Evolutionary conservation across 2,113 vertebrate species (phyloP).

Genomic region (Origma solitaria): DNA sequence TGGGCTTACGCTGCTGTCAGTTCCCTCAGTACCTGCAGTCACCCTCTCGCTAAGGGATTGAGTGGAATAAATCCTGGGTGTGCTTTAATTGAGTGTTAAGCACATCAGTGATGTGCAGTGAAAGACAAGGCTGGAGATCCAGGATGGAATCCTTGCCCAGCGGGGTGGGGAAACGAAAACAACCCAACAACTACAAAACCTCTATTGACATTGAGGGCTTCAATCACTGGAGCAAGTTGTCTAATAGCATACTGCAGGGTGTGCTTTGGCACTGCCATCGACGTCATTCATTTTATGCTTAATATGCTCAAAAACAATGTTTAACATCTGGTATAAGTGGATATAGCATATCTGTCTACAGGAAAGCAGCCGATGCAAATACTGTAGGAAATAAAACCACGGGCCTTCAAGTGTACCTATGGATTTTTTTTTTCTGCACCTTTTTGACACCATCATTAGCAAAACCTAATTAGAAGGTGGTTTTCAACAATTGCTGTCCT

Average conservation of each 20-base stretch:
- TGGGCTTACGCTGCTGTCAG: neutral
- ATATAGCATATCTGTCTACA: neutral
- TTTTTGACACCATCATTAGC: neutral
- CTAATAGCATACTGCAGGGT: neutral
- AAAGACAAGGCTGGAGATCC: neutral
- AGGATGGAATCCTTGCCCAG: neutral
- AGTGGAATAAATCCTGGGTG: neutral
- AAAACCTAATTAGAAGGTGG: constrained; percentile 29
- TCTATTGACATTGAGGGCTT: neutral
- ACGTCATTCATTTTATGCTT: neutral
- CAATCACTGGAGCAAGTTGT: neutral
- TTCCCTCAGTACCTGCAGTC: neutral
- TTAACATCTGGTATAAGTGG: neutral
- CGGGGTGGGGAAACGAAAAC: neutral
- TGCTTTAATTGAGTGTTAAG: neutral
- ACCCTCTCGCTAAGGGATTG: neutral
- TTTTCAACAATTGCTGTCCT: constrained; percentile 11
- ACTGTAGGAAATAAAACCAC: neutral
- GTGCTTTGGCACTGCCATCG: neutral
- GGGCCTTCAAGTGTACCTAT: neutral
- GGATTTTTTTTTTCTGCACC: neutral
- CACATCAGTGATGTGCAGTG: neutral
- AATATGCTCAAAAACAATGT: neutral
- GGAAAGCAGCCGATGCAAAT: neutral
- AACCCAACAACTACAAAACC: neutral